Evolutionary conservation across 2,888 invertebrate genomes (phyloP).

Genomic region (Aproaerema taeniolella): DNA sequence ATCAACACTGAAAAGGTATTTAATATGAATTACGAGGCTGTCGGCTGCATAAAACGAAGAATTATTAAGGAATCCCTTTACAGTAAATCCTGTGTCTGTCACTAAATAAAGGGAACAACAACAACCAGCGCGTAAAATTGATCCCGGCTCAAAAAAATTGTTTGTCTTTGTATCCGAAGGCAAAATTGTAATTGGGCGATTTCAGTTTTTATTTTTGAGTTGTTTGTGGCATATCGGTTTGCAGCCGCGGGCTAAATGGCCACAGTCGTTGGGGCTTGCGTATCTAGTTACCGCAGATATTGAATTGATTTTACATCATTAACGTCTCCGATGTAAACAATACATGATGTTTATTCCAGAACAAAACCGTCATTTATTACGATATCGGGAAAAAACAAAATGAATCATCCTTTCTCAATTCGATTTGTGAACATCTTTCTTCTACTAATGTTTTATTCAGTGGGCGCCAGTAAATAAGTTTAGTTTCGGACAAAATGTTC

Average conservation of each 20-base stretch:
- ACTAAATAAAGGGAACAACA: slow-evolving; percentile 16
- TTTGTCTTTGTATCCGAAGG: slow-evolving; percentile 28
- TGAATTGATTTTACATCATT: too few species aligned
- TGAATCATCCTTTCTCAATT: slow-evolving; percentile 48
- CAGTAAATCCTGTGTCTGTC: slow-evolving; percentile 3
- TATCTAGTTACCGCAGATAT: too few species aligned
- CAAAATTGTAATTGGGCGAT: slow-evolving; percentile 27
- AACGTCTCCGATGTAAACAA: too few species aligned
- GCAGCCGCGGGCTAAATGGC: slow-evolving; percentile 22
- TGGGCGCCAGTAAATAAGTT: slow-evolving; percentile 65
- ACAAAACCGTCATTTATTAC: slow-evolving; percentile 25
- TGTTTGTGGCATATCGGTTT: slow-evolving; percentile 20
- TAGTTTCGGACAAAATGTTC: slow-evolving; percentile 72
- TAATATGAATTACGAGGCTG: too few species aligned
- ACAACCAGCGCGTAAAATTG: slow-evolving; percentile 22
- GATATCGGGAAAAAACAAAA: slow-evolving; percentile 35
- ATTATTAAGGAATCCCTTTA: slow-evolving; percentile 3
- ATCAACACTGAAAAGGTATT: too few species aligned
- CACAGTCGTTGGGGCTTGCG: too few species aligned
- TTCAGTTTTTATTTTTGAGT: slow-evolving; percentile 23
- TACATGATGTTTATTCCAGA: too few species aligned
- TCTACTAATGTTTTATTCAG: slow-evolving; percentile 65
- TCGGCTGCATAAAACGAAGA: too few species aligned
- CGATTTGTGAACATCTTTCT: slow-evolving; percentile 50
- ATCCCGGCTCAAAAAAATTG: slow-evolving; percentile 21